These are phyloP conservation scores for Oscheius sp. DNA, from an alignment of 1,140 invertebrate species.

Conservation along the genomic window DNA sequence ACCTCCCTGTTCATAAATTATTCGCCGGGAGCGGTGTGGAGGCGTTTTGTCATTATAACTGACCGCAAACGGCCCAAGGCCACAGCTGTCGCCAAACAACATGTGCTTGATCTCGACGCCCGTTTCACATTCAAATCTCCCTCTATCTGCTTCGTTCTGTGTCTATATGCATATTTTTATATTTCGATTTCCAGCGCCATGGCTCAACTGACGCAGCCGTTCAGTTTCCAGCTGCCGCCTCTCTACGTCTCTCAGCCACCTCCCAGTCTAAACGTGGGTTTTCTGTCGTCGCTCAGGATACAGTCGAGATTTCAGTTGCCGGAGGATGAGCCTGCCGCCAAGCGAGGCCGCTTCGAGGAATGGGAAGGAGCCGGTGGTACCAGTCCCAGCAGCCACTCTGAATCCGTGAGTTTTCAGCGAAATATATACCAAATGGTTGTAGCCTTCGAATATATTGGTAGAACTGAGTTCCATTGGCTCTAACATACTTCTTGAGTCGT, in stretches of 20 bases:
- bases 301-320: neutral
- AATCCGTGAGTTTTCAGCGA: neutral
- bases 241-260: neutral
- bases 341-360: neutral
- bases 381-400: neutral
- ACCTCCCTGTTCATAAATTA: neutral
- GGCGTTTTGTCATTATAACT: neutral
- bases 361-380: too few relatives aligned
- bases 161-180: too few relatives aligned
- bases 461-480: too few relatives aligned
- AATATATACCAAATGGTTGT: too few relatives aligned
- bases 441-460: too few relatives aligned
- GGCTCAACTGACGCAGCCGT: neutral
- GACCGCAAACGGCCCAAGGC: neutral
- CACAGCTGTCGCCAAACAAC: neutral
- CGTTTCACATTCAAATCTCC: neutral
- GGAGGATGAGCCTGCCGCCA: neutral
- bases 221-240: neutral
- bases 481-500: too few relatives aligned
- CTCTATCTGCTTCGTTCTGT: neutral
- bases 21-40: neutral
- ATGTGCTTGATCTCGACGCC: neutral
- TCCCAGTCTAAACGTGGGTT: neutral
- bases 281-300: too few relatives aligned
- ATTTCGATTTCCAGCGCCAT: too few relatives aligned